These are phyloP conservation scores for Crioceris asparagi DNA, from an alignment of 2,888 invertebrate species.

Conservation along the genomic window DNA sequence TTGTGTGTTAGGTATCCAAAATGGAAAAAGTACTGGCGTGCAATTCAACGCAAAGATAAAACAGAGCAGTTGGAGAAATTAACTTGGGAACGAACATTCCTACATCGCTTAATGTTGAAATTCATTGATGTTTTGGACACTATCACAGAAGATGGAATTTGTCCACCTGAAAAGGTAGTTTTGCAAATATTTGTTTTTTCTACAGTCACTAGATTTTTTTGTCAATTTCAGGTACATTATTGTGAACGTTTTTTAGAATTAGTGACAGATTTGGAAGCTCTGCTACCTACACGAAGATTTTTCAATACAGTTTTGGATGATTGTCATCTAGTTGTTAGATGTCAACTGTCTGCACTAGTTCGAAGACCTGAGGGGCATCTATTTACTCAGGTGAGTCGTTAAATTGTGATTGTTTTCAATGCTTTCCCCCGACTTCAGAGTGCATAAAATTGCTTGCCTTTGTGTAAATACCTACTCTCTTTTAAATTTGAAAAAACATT, in stretches of 20 bases:
- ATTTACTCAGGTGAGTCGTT: conserved; percentile 82
- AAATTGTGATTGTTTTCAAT: too few species aligned
- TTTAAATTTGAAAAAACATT: too few species aligned
- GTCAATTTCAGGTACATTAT: conserved; percentile 50
- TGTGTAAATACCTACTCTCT: too few species aligned
- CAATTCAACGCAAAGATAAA: conserved; percentile 77
- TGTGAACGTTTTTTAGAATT: conserved; percentile 94
- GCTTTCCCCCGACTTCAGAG: too few species aligned
- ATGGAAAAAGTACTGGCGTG: conserved; percentile 87
- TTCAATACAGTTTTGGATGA: conserved; percentile 95
- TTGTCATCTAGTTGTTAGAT: conserved; percentile 83
- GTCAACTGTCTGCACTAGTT: conserved; percentile 68
- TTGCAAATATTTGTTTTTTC: conserved; percentile 15
- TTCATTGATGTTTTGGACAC: conserved; percentile 74
- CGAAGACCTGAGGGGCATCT: conserved; percentile 75
- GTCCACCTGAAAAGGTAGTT: conserved; percentile 47
- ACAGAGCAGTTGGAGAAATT: conserved; percentile 56
- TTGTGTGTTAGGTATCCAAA: too few species aligned
- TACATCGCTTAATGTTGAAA: conserved; percentile 76
- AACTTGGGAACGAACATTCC: conserved; percentile 78
- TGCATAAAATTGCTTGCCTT: too few species aligned
- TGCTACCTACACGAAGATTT: conserved; percentile 90
- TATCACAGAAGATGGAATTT: conserved; percentile 53
- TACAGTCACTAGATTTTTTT: conserved; percentile 2
- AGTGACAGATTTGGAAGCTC: conserved; percentile 89